Base-by-base conservation (phyloP, 2,113 vertebrate genomes). In the Phaetusa simplex region DNA sequence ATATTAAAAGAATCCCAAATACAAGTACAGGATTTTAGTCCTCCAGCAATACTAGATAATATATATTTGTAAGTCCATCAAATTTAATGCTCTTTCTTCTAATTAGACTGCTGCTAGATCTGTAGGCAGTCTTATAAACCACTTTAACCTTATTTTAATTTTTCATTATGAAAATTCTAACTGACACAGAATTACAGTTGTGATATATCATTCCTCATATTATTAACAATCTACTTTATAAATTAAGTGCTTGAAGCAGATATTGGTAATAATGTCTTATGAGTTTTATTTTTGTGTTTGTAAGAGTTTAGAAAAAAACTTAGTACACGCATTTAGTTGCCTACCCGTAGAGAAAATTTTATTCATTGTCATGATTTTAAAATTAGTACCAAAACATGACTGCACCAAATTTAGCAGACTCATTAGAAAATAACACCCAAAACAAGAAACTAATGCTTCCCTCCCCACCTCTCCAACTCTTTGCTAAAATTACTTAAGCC, bases 91-190 rank as follows among this genome's bases (percentile, higher is more conserved):
- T 96, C 96, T 96, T 95, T 86, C 56, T 95, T 97, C 96, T 97
- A 97, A 97, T 98, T 96, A 98, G 91, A 97, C 97, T 95, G 92
- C 96, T 97, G 77, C 95, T 97, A 97, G 97, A 97, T 97, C 95
- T 93, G 69, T 96, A 97, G 95, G 97, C 96, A 98, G 78, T 87
- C 92, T 97, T 97, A 97, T 72, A 97, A 98, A 97, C 96, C 89
- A 96, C 92, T 98, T 97, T 96, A 98, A 98, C 96, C 97, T 98
- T 96, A 97, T 97, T 98, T 98, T 98, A 98, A 98, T 98, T 98
- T 98, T 97, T 97, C 97, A 72, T 97, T 97, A 98, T 95, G 92
- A 97, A 98, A 98, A 98, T 90, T 97, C 65, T 97, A 98, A 98
- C 96, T 98, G 97, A 97, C 95, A 93, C 49, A 81, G 97, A 58